Conservation (phyloP, 2,797 vertebrate genomes). For the Odontamblyopus lacepedii region DNA sequence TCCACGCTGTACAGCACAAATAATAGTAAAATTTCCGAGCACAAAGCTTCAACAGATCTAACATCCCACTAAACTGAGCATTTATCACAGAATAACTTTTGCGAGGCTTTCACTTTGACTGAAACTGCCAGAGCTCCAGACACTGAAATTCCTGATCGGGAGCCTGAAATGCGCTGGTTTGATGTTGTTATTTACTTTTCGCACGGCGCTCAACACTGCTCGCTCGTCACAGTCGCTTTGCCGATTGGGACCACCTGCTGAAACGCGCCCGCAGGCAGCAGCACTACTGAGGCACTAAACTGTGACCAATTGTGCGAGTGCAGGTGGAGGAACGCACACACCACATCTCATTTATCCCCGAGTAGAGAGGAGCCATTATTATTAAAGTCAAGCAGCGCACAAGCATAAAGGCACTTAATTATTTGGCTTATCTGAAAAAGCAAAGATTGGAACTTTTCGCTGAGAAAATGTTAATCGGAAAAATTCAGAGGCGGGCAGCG, state of each 20-base stretch:
- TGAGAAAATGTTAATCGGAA: conserved; percentile 14
- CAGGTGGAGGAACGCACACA: conserved; percentile 66
- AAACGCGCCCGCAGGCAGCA: conserved; percentile 68
- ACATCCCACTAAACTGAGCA: conserved; percentile 5
- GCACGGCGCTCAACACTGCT: conserved; percentile 51
- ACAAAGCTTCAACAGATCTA: conserved; percentile 2
- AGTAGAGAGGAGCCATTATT: conserved; percentile 18
- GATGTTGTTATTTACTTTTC: conserved; percentile 67
- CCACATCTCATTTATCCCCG: conserved; percentile 32
- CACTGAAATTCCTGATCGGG: conserved; percentile 12
- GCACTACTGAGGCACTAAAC: conserved; percentile 67
- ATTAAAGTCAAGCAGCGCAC: conserved; percentile 21
- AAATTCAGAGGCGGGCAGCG: conserved; percentile 20
- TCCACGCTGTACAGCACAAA: not conserved
- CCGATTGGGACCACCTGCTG: conserved; percentile 74
- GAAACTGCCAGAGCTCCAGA: conserved; percentile 23
- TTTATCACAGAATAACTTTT: conserved; percentile 11
- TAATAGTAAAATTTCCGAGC: not conserved
- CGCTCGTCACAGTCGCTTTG: conserved; percentile 68
- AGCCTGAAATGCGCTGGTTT: conserved; percentile 41
- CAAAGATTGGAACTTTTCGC: conserved; percentile 21
- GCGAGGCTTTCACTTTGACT: conserved; percentile 31
- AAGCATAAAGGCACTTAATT: conserved; percentile 39
- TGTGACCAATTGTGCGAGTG: conserved; percentile 72
- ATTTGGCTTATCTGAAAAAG: conserved; percentile 39